Base-by-base conservation (phyloP, 2,113 vertebrate genomes). In the Notarius lentiginosus region DNA sequence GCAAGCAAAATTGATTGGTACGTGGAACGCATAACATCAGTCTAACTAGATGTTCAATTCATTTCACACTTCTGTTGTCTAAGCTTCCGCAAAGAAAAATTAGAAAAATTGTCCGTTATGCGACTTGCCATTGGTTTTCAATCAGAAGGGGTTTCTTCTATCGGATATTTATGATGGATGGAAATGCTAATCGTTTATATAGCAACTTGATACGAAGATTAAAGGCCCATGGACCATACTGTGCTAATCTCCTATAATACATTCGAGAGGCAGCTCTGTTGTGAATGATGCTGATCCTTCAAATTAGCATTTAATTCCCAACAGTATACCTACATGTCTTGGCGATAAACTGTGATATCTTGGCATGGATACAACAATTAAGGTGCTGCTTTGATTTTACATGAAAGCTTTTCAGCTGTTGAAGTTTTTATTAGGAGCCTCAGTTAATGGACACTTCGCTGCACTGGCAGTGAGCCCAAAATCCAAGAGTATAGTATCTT, bases 11-110 rank as follows among this genome's bases (percentile, higher is more conserved):
- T 87, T 90, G 86, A 90, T 90, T 91, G 85, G 84, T 85, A 89
- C 82, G 86, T 89, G 88, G 89, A 89, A 90, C 86, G 89, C 89
- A 91, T 90, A 92, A 87, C 87, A 91, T 90, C 88, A 76, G 84
- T 76, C 82, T 79, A 72, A 88, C 88, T 86, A 87, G 88, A 90
- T 89, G 85, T 84, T 89, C 84, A 85, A 89, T 89, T 90, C 83
- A 86, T 88, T 84, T 80, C 82, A 53, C 79, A 87, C 70, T 76
- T 85, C 82, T 84, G 56, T 82, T 87, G 77, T 89, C 82, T 86
- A 84, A 86, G 87, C 84, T 76, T 82, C 51, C 82, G 86, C 81
- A 82, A 77, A 77, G 55, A 72, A 86, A 70, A 86, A 87, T 30
- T 72, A 27, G n/a, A 22, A 89, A 87, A 87, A 88, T 84, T 86